Base-by-base conservation (phyloP, 2,888 invertebrate genomes). In the Leptopilina myrica region DNA sequence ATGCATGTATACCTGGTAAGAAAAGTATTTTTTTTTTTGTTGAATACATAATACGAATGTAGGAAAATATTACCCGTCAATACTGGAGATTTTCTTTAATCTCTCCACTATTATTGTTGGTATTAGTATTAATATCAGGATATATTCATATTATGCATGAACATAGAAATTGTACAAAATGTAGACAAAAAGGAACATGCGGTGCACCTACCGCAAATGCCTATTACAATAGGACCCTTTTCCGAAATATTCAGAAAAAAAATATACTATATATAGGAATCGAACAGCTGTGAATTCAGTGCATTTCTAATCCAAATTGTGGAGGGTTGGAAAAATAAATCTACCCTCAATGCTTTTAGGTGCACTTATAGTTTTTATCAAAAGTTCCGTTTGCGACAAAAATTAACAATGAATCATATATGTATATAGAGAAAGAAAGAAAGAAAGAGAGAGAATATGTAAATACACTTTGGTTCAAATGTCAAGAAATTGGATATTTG, bases 1-100 rank as follows among this genome's bases (percentile, higher is more conserved):
- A 96, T 89, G 95, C 95, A 80, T 96, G 96, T 88, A 94, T 95
- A 91, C 94, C 95, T 90, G 95, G 96, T 96, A 91, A 94, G 85
- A 62, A 20, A 9, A 8, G 43, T 43, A 0, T 6, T 43, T 6
- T 43, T 43, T 43, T 43, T 43, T 43, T 43, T 43, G 6, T 43
- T 43, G 43, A 43, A 43, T 49, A 11, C 9, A 12, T 49, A 49
- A 49, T 49, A 12, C 49, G 4, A 11, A 11, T 49, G 49, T 49
- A 49, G 49, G 11, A 49, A 49, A 49, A 49, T 49, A 49, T 49
- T 49, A 4, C 11, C 49, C 4, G 11, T 11, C 9, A 49, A 49
- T 9, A 46, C 49, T 49, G 11, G 49, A 12, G 15, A 26, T 67
- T 11, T 2, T 26, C 53, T 33, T 53, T 56, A 26, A 53, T 20